Evolutionary conservation across 1,140 invertebrate genomes (phyloP), one percentile per base, ranked within the genome.

Genomic region (Diabrotica undecimpunctata): DNA sequence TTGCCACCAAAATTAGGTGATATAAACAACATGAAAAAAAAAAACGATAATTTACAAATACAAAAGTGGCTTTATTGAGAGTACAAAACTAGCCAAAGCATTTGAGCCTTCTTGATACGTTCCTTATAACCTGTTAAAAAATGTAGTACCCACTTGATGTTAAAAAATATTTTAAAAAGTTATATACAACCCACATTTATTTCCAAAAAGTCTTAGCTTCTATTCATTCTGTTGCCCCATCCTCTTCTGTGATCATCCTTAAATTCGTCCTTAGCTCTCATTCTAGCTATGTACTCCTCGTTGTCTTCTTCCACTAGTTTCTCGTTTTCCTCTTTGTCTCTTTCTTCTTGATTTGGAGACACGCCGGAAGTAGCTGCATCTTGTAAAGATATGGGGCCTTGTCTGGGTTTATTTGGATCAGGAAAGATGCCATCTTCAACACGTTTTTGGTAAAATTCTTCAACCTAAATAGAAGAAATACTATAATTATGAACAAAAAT

Each of bases 361-460:
- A 81, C 67, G 51, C 77, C 78, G 25, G 74, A 72, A 56, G 75
- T 61, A 39, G 78, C 72, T 13, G 73, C 74, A 62, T 79, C 72
- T 67, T 79, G 78, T 36, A 80, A 62, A 53, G 69, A 75, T 67
- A 74, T 65, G 54, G 67, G 65, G 35, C 61, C 69, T 38, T 41
- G 65, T 53, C 70, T 72, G 54, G 65, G 64, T 70, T 76, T 75
- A 61, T 55, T 75, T 36, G 78, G 78, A 70, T 77, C 78, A 25
- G 79, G 79, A 68, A 80, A 81, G 56, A 88, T 84, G 75, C 94
- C 94, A 56, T 92, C 90, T 62, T 59, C 69, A 9, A 94, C 86
- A 70, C 94, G 86, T 79, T 97, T 85, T 55, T 97, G 89, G 79
- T 97, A 98, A 81, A 98, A 98, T 80, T 99, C 96, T 74, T 97